phyloP scores from a whole-genome alignment of 2,797 vertebrate species.

The Micropoecilia bifurca region DNA sequence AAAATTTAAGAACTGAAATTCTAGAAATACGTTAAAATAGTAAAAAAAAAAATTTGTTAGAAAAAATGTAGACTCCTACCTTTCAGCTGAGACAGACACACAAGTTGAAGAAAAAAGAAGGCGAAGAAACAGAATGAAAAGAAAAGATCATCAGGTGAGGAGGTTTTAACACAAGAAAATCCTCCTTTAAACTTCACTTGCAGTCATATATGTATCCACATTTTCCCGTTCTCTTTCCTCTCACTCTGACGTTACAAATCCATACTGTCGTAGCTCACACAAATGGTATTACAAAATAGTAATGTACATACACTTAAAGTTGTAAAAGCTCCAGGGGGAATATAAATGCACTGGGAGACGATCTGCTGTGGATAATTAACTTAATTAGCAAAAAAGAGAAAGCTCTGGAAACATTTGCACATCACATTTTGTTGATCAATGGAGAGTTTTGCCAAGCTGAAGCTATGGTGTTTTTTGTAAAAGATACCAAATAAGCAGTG shows the following conservation, averaged over 20 bases:
- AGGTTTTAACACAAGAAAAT: conserved; percentile 13
- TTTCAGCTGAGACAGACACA: conserved; percentile 89
- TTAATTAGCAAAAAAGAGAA: background rate
- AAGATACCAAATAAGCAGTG: no score
- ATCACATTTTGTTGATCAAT: background rate
- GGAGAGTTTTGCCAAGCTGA: background rate
- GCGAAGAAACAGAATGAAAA: conserved; percentile 58
- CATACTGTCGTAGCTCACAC: background rate
- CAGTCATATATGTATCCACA: background rate
- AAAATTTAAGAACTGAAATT: background rate
- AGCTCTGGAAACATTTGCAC: background rate
- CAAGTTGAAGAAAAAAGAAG: conserved; percentile 78
- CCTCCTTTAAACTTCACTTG: conserved; percentile 1
- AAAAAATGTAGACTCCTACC: conserved; percentile 84
- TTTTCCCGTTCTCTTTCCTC: background rate
- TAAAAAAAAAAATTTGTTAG: conserved; percentile 41
- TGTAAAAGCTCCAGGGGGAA: background rate
- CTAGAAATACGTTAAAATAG: conserved; percentile 9
- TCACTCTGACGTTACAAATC: background rate
- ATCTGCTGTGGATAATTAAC: background rate
- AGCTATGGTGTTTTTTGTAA: background rate
- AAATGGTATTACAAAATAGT: background rate
- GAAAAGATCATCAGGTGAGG: conserved; percentile 55
- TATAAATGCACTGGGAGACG: background rate
- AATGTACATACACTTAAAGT: background rate